phyloP scores from a whole-genome alignment of 30 jellyfish, hydroid and myxozoan species.

The Cassiopea andromeda region DNA sequence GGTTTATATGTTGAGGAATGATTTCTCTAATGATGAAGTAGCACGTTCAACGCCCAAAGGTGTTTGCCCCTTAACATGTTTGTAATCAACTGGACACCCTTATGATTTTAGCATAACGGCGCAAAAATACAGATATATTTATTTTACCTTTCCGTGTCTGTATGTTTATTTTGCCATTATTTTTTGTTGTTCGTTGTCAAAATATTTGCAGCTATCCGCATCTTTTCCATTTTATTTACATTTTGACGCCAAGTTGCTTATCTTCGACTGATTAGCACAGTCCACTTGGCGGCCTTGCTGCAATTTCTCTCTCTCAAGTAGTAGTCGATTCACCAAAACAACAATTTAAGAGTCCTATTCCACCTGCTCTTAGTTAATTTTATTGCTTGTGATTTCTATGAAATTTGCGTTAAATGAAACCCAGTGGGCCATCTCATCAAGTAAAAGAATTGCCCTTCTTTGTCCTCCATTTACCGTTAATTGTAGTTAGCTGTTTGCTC shows the following conservation, averaged over 20 bases:
- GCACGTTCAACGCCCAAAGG: too few relatives aligned
- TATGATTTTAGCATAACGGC: too few relatives aligned
- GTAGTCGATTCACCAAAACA: not conserved
- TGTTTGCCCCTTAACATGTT: not conserved
- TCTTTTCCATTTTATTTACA: not conserved
- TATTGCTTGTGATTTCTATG: slow-evolving; percentile 7
- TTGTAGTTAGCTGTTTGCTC: too few relatives aligned
- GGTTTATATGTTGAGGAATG: too few relatives aligned
- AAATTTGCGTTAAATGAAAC: not conserved
- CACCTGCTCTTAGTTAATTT: not conserved
- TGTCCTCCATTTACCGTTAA: not conserved
- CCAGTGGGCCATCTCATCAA: not conserved
- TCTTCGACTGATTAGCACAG: not conserved
- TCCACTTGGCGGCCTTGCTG: not conserved
- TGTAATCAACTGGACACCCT: not conserved
- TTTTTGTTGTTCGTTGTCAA: not conserved
- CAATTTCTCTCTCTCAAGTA: not conserved
- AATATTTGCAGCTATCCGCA: not conserved
- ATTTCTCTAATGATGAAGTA: too few relatives aligned
- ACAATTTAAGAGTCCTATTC: not conserved
- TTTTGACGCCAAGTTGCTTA: not conserved
- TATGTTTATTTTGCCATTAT: not conserved
- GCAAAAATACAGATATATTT: not conserved
- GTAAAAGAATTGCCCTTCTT: not conserved
- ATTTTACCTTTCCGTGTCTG: not conserved